Conservation (phyloP, 1,140 invertebrate species). For the Lordiphosa clarofinis region DNA sequence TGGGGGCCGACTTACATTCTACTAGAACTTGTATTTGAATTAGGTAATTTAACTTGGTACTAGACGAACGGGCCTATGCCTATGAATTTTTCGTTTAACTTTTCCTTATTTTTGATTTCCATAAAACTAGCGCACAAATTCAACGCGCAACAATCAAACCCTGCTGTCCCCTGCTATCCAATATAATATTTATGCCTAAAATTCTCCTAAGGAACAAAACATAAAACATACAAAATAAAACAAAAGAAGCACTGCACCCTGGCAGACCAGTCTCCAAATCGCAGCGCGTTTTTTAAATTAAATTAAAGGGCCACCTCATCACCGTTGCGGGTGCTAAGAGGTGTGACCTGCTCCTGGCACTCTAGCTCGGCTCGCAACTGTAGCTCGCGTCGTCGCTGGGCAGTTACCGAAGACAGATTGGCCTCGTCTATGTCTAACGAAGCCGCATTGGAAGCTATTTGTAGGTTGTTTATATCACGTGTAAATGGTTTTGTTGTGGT, state of each 20-base stretch:
- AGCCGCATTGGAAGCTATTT: conserved; percentile 48
- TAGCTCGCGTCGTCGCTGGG: conserved; percentile 62
- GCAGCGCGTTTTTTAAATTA: conserved; percentile 27
- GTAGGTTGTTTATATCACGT: conserved; percentile 65
- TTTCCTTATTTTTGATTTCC: conserved; percentile 26
- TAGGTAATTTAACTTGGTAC: conserved; percentile 47
- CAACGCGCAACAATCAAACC: conserved; percentile 3
- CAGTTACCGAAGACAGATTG: conserved; percentile 52
- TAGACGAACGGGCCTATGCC: conserved; percentile 40
- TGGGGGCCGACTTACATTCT: conserved; percentile 33
- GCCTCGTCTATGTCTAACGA: conserved; percentile 20
- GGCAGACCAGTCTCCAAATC: conserved; percentile 46
- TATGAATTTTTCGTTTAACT: conserved; percentile 14
- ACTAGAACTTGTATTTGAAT: conserved; percentile 51
- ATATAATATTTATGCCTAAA: conserved; percentile 35
- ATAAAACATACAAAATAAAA: conserved; percentile 31
- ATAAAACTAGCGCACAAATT: conserved; percentile 54
- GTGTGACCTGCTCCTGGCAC: conserved; percentile 58
- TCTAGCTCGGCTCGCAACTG: conserved; percentile 63
- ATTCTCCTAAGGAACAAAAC: conserved; percentile 58
- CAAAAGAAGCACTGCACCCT: conserved; percentile 20
- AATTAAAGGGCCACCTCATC: conserved; percentile 72
- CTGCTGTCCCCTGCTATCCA: conserved; percentile 5
- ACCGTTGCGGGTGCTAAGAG: conserved; percentile 52
- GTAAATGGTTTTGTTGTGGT: conserved; percentile 27